Conservation (phyloP, 2,888 invertebrate genomes). For the Steinernema scapterisci region DNA sequence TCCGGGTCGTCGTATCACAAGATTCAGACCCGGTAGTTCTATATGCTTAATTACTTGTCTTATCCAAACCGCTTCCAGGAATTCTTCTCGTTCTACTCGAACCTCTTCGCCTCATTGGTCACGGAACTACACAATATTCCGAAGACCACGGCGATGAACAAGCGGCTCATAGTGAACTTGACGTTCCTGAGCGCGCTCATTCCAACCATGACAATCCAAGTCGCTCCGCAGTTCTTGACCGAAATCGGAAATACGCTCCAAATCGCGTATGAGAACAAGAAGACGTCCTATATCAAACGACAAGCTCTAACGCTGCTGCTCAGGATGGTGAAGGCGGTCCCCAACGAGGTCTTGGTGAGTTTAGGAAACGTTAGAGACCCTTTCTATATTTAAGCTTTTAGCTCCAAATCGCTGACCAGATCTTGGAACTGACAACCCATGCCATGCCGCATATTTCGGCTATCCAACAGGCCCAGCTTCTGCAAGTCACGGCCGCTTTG, state of each 20-base stretch:
- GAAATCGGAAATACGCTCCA: neutral
- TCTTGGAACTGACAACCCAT: neutral
- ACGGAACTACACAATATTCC: neutral
- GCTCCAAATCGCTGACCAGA: neutral
- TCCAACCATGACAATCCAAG: neutral
- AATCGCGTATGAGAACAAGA: constrained; percentile 5
- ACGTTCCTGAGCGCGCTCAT: constrained; percentile 14
- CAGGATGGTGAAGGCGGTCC: neutral
- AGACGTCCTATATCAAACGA: constrained; percentile 1
- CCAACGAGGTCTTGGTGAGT: neutral
- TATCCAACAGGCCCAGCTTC: neutral
- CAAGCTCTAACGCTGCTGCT: neutral
- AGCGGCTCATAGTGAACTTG: neutral
- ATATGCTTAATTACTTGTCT: too few species aligned
- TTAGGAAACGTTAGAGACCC: neutral
- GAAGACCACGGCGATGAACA: neutral
- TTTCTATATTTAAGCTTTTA: neutral
- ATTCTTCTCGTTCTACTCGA: neutral
- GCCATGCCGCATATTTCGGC: neutral
- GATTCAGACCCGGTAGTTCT: too few species aligned
- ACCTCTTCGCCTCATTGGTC: neutral
- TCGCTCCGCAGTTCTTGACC: neutral
- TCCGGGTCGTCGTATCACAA: neutral
- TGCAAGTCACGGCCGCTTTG: neutral
- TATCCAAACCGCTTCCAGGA: neutral